phyloP scores from a whole-genome alignment of 2,888 invertebrate species.

The Plebejus argus region DNA sequence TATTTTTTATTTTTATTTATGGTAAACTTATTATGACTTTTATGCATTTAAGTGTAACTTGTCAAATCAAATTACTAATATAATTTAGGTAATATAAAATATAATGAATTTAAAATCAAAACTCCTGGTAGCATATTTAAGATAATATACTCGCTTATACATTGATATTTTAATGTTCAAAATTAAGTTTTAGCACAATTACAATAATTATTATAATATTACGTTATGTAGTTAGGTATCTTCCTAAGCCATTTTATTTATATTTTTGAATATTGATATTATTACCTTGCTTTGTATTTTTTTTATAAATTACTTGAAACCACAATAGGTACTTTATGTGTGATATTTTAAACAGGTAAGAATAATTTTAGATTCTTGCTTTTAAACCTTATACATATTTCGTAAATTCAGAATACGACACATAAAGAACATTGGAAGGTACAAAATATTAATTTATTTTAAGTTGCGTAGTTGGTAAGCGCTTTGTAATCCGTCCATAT shows the following conservation, averaged over 20 bases:
- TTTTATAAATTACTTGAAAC: background rate
- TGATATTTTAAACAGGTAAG: background rate
- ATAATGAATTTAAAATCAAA: background rate
- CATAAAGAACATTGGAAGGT: background rate
- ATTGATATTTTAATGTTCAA: background rate
- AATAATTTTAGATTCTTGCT: background rate
- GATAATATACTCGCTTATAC: background rate
- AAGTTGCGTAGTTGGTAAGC: background rate
- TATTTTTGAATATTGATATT: constrained; percentile 8
- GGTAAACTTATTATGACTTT: background rate
- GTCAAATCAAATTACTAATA: background rate
- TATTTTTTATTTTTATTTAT: background rate
- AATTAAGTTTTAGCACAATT: background rate
- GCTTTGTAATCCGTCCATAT: constrained; percentile 10
- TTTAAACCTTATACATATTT: background rate
- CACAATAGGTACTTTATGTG: background rate
- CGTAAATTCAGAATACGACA: background rate
- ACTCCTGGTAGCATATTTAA: background rate
- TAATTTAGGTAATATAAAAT: background rate
- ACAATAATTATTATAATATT: background rate
- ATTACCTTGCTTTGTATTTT: background rate
- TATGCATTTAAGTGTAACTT: background rate
- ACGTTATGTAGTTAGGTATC: background rate
- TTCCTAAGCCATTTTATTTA: constrained; percentile 21
- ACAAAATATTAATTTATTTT: constrained; percentile 2